Conservation (phyloP, 2,797 vertebrate species). For the Sparidentex hasta region DNA sequence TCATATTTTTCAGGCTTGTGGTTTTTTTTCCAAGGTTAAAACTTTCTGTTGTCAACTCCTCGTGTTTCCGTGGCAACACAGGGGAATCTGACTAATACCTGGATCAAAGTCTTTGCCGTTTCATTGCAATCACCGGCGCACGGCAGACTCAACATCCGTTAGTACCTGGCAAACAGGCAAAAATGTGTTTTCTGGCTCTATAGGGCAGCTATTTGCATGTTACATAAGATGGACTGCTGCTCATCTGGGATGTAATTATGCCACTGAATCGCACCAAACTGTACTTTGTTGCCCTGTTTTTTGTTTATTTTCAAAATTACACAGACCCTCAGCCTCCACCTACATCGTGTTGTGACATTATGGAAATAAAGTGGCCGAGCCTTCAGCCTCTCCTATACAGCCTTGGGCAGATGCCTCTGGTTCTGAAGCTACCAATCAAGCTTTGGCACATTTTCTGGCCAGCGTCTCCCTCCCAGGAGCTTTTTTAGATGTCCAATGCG, state of each 20-base stretch:
- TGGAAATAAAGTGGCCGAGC: slow-evolving; percentile 40
- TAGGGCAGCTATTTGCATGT: slow-evolving; percentile 17
- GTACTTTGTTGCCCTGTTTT: slow-evolving; percentile 1
- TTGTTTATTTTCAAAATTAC: neutral
- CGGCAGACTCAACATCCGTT: neutral
- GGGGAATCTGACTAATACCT: slow-evolving; percentile 21
- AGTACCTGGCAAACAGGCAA: neutral
- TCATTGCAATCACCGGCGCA: slow-evolving; percentile 7
- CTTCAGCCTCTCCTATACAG: slow-evolving; percentile 7
- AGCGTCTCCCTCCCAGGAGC: slow-evolving; percentile 48
- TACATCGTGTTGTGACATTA: slow-evolving; percentile 34
- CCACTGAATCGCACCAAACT: slow-evolving; percentile 8
- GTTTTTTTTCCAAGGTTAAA: slow-evolving; percentile 31
- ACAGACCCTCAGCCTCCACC: slow-evolving; percentile 10
- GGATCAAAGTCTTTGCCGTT: slow-evolving; percentile 31
- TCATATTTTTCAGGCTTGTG: slow-evolving; percentile 17
- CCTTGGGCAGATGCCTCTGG: slow-evolving; percentile 36
- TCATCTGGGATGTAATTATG: slow-evolving; percentile 29
- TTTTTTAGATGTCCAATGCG: slow-evolving; percentile 46
- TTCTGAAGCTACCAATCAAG: slow-evolving; percentile 34
- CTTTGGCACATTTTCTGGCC: slow-evolving; percentile 32
- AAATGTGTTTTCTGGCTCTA: neutral
- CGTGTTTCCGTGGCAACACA: slow-evolving; percentile 31
- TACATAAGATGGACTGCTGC: neutral
- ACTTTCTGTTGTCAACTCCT: slow-evolving; percentile 14